These are phyloP conservation scores for Leptopterna dolabrata DNA, from an alignment of 2,888 invertebrate species.

Conservation along the genomic window DNA sequence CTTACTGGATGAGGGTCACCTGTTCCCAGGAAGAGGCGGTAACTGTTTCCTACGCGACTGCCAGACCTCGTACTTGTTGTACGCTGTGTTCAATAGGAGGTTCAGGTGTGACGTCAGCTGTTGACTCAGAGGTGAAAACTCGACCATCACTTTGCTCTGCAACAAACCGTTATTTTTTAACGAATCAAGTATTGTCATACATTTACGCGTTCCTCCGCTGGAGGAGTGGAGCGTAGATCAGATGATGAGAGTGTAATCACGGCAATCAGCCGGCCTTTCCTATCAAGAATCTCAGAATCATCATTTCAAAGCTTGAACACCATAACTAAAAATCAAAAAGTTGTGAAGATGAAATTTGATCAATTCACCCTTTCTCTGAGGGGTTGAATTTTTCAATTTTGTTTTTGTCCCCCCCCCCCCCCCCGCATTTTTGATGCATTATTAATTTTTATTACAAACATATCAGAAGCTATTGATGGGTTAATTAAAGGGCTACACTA, in stretches of 20 bases:
- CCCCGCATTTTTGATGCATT: no score
- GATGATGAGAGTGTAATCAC: background rate
- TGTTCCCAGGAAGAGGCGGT: conserved; percentile 25
- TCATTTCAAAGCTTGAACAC: background rate
- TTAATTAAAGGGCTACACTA: no score
- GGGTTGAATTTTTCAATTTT: no score
- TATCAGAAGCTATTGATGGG: no score
- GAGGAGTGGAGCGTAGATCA: background rate
- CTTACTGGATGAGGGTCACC: conserved; percentile 53
- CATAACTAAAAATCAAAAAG: no score
- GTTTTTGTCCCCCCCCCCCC: no score
- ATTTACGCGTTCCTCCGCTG: no score
- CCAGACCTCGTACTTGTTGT: conserved; percentile 88
- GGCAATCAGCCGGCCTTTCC: conserved; percentile 15
- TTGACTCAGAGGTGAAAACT: conserved; percentile 83
- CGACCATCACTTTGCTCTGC: conserved; percentile 84
- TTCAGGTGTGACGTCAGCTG: conserved; percentile 88
- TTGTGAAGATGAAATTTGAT: no score
- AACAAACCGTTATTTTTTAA: conserved; percentile 62
- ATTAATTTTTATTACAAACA: no score
- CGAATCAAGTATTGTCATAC: background rate
- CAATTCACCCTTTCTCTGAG: no score
- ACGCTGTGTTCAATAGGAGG: conserved; percentile 86
- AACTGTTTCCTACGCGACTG: conserved; percentile 72
- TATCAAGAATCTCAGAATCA: conserved; percentile 5